These are phyloP conservation scores for Holcopasites calliopsidis DNA, from an alignment of 1,140 invertebrate species.

Conservation along the genomic window DNA sequence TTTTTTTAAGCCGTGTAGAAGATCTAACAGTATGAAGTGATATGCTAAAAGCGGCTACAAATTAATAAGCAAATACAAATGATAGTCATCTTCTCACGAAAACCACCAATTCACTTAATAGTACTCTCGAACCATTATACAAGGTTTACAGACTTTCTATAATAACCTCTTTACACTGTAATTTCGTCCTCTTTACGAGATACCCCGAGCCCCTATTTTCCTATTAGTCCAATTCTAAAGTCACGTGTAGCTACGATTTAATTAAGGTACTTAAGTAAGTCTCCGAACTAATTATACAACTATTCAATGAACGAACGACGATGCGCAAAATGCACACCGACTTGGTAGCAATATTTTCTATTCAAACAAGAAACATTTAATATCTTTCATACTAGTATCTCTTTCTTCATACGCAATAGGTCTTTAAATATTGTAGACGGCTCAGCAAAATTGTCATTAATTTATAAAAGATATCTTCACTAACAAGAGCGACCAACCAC, in stretches of 20 bases:
- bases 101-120: neutral
- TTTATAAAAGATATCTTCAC: neutral
- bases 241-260: no score
- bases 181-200: neutral
- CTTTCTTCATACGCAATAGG: neutral
- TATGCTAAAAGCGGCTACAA: neutral
- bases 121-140: no score
- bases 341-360: no score
- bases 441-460: neutral
- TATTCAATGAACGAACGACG: no score
- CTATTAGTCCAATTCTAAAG: neutral
- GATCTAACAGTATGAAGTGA: neutral
- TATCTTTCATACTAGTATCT: no score
- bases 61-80: neutral
- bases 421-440: neutral
- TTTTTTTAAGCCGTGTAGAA: no score
- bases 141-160: neutral
- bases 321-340: no score
- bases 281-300: no score
- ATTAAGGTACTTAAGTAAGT: no score
- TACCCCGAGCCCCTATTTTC: neutral
- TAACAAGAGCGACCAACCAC: no score
- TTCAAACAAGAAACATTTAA: no score
- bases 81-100: neutral
- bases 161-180: slow-evolving; percentile 10